Conservation (phyloP, 2,888 invertebrate genomes). For the Thereva unica region DNA sequence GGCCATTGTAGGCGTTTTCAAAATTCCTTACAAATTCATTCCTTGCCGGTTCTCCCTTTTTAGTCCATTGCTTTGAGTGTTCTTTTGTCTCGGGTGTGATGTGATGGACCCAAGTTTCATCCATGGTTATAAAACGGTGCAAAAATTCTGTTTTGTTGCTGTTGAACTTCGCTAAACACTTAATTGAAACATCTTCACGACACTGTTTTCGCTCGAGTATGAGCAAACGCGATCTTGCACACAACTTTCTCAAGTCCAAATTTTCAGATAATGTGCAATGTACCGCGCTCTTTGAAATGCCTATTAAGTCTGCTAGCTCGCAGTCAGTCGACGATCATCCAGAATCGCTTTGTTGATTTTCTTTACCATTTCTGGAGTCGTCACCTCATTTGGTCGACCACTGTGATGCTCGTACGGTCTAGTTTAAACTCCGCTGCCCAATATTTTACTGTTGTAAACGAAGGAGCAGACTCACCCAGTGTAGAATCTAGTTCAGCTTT, state of each 20-base stretch:
- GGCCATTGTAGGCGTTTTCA: too few relatives aligned
- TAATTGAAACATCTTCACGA: constrained; percentile 23
- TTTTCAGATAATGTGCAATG: background rate
- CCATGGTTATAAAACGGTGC: too few relatives aligned
- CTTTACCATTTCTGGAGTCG: constrained; percentile 34
- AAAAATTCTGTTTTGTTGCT: background rate
- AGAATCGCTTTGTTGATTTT: constrained; percentile 13
- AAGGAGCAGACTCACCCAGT: constrained; percentile 41
- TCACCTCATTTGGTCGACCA: constrained; percentile 40
- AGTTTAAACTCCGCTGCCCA: constrained; percentile 41
- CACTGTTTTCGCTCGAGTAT: constrained; percentile 33
- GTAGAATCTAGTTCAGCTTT: constrained; percentile 35
- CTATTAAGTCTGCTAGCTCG: background rate
- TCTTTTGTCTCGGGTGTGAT: constrained; percentile 8
- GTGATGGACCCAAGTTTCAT: constrained; percentile 10
- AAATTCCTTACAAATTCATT: too few relatives aligned
- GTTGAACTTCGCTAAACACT: constrained; percentile 4
- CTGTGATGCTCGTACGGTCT: constrained; percentile 38
- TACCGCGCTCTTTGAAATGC: background rate
- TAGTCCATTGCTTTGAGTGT: too few relatives aligned
- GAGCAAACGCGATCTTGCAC: constrained; percentile 38
- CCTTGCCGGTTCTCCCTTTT: too few relatives aligned
- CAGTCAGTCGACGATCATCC: background rate
- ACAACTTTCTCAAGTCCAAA: constrained; percentile 38
- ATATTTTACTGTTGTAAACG: constrained; percentile 40